Base-by-base conservation (phyloP, 2,113 vertebrate genomes). In the Vicugna pacos region DNA sequence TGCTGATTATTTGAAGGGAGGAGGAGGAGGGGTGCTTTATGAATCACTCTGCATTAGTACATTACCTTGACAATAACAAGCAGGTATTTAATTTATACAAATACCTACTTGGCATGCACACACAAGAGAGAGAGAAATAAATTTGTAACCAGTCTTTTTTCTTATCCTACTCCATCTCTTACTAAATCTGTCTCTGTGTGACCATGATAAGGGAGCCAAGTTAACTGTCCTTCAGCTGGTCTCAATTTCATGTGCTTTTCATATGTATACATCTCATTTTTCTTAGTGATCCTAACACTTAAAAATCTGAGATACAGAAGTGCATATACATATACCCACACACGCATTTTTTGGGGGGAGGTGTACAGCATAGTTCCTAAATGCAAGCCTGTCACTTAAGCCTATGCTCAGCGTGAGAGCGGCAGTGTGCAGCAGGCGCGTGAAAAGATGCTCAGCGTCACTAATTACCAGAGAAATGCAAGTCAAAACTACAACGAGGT, bases 271-370 rank as follows among this genome's bases (percentile, higher is more conserved):
- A 26, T 91, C 20, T 86, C 11, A 38, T 24, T 81, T 19, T 67
- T 11, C 48, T 79, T n/a, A 42, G n/a, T 76, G 67, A 92, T 48
- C 80, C 26, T 72, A 52, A 42, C 16, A 38, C 22, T 54, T 84
- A 48, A 35, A 50, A 3, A 75, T 17, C 75, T 75, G 70, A 62
- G 28, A 48, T 58, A 38, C 67, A 54, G n/a, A 35, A 26, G 20
- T 85, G n/a, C n/a, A 69, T 35, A 58, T 5, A 46, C 6, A 15
- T n/a, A 79, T n/a, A 38, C 50, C 35, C 22, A 81, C 77, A 81
- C 8, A 60, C 1, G 14, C 0, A 0, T 1, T 32, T 35, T 89
- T 58, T 32, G 5, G 3, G 30, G 30, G 28, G n/a, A 4, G 20
- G 22, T 70, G 16, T 72, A 60, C 38, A 50, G 64, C 12, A 38